A percentile compares a stretch with the other conserved stretches of the same genome.
These are phyloP conservation scores for Varecia variegata DNA, from an alignment of 2,797 vertebrate species.

Conservation along the genomic window DNA sequence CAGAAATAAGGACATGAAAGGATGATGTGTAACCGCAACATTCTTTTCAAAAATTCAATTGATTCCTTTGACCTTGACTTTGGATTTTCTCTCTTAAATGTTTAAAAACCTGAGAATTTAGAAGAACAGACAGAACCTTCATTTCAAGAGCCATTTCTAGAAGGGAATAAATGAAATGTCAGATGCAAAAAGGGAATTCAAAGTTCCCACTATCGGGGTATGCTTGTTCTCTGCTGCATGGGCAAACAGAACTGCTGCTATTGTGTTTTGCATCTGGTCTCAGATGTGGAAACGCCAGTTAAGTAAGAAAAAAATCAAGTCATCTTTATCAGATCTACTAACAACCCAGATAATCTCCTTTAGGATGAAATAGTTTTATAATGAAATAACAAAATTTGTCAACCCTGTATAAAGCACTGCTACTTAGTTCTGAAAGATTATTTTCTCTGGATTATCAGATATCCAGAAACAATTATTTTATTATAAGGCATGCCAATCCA, in stretches of 20 bases:
- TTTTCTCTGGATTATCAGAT: neutral
- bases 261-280: neutral
- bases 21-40: neutral
- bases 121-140: neutral
- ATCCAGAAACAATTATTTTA: conserved; percentile 7
- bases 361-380: neutral
- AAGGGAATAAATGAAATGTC: neutral
- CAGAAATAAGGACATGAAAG: neutral
- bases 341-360: neutral
- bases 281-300: conserved; percentile 25
- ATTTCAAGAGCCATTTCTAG: conserved; percentile 22
- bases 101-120: neutral
- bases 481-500: neutral
- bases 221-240: neutral
- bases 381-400: neutral
- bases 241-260: neutral
- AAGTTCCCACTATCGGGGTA: neutral
- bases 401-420: neutral
- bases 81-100: neutral
- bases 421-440: neutral
- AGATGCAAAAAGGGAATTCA: neutral
- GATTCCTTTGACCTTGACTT: neutral
- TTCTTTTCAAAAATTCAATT: conserved; percentile 10
- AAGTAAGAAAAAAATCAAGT: conserved; percentile 24
- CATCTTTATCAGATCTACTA: conserved; percentile 6